phyloP scores from a whole-genome alignment of 2,797 vertebrate species.

The Gastrophryne carolinensis region DNA sequence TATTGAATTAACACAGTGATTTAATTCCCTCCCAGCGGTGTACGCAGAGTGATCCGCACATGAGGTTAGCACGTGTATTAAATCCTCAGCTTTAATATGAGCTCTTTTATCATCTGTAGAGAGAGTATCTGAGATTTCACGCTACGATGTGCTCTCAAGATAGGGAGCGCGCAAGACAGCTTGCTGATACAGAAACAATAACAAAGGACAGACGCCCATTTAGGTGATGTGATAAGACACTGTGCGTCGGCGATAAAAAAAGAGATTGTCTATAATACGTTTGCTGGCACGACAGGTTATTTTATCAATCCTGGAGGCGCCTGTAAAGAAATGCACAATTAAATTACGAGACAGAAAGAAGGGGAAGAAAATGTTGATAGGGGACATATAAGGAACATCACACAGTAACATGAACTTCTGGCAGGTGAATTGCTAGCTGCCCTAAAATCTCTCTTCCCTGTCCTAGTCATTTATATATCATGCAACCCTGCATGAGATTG shows the following conservation, averaged over 20 bases:
- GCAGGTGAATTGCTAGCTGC: no score
- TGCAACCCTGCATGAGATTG: no score
- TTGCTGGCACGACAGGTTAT: slow-evolving; percentile 26
- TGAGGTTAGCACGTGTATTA: slow-evolving; percentile 10
- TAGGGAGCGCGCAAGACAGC: slow-evolving; percentile 43
- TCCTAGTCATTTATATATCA: no score
- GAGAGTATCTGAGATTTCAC: slow-evolving; percentile 45
- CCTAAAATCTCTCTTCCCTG: no score
- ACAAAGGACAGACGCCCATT: slow-evolving; percentile 46
- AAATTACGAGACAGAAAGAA: slow-evolving; percentile 20
- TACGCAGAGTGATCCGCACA: neutral
- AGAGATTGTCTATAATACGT: slow-evolving; percentile 41
- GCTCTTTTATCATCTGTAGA: slow-evolving; percentile 39
- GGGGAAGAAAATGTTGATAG: slow-evolving; percentile 25
- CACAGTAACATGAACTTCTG: no score
- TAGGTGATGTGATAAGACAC: slow-evolving; percentile 50
- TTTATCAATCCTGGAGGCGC: slow-evolving; percentile 34
- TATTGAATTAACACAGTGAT: slow-evolving; percentile 15
- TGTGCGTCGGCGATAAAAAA: slow-evolving; percentile 36
- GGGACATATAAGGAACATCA: slow-evolving; percentile 35
- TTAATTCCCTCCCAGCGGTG: slow-evolving; percentile 3
- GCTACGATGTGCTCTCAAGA: slow-evolving; percentile 37
- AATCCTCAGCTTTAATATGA: slow-evolving; percentile 11
- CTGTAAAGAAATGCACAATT: slow-evolving; percentile 38
- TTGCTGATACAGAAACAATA: slow-evolving; percentile 48